These are phyloP conservation scores for Tanypteryx hageni DNA, from an alignment of 2,888 invertebrate species.

Conservation along the genomic window DNA sequence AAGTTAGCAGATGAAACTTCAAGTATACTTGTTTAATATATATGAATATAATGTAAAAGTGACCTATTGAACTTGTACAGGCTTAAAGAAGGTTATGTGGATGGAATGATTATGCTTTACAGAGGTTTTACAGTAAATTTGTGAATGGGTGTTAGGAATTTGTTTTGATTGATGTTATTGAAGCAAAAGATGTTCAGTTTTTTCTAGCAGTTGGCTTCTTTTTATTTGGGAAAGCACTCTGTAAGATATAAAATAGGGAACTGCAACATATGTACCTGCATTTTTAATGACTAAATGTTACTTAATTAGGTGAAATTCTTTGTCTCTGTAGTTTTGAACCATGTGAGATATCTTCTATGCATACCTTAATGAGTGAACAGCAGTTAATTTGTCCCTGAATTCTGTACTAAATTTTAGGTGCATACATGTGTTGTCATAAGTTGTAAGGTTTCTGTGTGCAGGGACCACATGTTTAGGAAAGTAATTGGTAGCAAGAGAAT, in stretches of 20 bases:
- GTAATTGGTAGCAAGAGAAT: conserved; percentile 9
- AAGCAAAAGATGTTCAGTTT: neutral
- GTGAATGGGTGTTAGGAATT: neutral
- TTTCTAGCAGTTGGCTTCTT: conserved; percentile 10
- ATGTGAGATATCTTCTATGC: neutral
- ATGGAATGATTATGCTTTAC: neutral
- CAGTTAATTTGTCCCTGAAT: neutral
- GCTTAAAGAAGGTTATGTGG: conserved; percentile 7
- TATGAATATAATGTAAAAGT: conserved; percentile 30
- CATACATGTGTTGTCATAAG: neutral
- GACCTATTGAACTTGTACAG: conserved; percentile 8
- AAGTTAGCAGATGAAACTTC: neutral
- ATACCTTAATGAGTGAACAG: neutral
- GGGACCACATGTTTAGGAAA: conserved; percentile 54
- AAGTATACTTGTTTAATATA: conserved; percentile 18
- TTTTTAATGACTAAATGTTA: conserved; percentile 48
- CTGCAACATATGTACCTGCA: conserved; percentile 55
- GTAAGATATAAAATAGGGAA: conserved; percentile 30
- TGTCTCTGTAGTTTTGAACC: conserved; percentile 11
- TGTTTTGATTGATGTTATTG: neutral
- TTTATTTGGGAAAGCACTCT: conserved; percentile 13
- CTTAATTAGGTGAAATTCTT: conserved; percentile 34
- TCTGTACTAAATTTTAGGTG: neutral
- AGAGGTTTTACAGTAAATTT: neutral
- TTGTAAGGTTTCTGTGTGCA: conserved; percentile 54